Evolutionary conservation across 2,797 vertebrate genomes (phyloP), one percentile per base, ranked within the genome.

Genomic region (Mormyrops attenuatus): DNA sequence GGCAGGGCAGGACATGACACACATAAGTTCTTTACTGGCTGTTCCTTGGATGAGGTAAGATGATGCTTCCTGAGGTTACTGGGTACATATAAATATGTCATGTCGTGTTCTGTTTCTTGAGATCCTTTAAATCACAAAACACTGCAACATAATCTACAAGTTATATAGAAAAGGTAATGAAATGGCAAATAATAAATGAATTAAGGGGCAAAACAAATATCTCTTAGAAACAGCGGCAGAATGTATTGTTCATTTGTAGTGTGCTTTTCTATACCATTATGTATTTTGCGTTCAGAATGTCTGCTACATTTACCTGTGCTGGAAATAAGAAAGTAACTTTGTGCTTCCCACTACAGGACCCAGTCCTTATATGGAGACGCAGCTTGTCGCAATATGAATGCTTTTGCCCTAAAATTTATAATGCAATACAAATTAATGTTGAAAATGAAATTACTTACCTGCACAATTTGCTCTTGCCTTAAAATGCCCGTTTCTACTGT

Each of bases 341-440:
- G 17, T n/a, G 17, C 15, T n/a, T 41, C 38, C 34, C 73, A 38
- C 15, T 20, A 44, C 1, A 2, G 17, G 17, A 15, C 5, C 11
- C 30, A 3, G 3, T 73, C 30, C 69, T 13, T 4, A 77, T 17
- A 7, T 77, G 34, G 73, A 47, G 6, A n/a, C 34, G 2, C 66
- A 73, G 30, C 5, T 82, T 82, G 60, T 2, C 6, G 77, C 38
- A 82, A 22, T 82, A 47, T 82, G 41, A 82, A 47, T 47, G 34
- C 15, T 73, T 73, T 38, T 73, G 38, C 47, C 41, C 6, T 41
- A 47, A 82, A 47, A 44, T 82, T 47, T 82, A 20, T 20, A 44
- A 41, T 44, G 77, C 77, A 82, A 82, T 82, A 47, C 41, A 82
- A 82, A 82, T 82, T 82, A 82, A 82, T 47, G 20, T 47, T 82